These are phyloP conservation scores for Anolis carolinensis DNA, from an alignment of 2,113 vertebrate genomes.

Conservation along the genomic window DNA sequence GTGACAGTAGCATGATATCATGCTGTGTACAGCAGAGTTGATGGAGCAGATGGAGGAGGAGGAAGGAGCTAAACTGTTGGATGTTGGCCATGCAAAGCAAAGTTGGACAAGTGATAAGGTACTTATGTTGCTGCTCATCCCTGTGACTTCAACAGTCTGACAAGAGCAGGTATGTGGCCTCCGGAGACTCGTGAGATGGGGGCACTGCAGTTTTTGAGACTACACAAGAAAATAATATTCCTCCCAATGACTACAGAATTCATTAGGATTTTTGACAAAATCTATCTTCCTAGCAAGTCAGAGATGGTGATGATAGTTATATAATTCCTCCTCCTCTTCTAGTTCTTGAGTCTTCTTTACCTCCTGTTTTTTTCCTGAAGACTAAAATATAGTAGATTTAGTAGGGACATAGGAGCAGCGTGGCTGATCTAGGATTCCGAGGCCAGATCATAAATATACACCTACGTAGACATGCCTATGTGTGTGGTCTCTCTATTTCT, in stretches of 20 bases:
- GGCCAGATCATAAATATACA: neutral
- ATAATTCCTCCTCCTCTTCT: neutral
- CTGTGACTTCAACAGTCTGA: neutral
- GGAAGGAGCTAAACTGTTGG: neutral
- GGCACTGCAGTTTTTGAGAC: neutral
- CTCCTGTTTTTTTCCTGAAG: neutral
- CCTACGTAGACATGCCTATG: neutral
- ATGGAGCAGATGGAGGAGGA: neutral
- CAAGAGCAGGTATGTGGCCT: neutral
- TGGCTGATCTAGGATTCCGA: neutral
- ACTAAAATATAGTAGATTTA: constrained; percentile 18
- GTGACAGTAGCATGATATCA: neutral
- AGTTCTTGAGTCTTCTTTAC: neutral
- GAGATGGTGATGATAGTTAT: neutral
- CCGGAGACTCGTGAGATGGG: neutral
- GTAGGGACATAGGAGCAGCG: neutral
- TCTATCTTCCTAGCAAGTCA: neutral
- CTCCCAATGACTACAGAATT: neutral
- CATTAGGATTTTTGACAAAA: neutral
- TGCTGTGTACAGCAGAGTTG: neutral
- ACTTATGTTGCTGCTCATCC: neutral
- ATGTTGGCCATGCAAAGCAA: neutral
- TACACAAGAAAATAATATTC: neutral
- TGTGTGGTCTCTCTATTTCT: neutral
- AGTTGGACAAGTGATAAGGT: neutral